Evolutionary conservation across 1,140 invertebrate genomes (phyloP).

Genomic region (Aricia agestis): DNA sequence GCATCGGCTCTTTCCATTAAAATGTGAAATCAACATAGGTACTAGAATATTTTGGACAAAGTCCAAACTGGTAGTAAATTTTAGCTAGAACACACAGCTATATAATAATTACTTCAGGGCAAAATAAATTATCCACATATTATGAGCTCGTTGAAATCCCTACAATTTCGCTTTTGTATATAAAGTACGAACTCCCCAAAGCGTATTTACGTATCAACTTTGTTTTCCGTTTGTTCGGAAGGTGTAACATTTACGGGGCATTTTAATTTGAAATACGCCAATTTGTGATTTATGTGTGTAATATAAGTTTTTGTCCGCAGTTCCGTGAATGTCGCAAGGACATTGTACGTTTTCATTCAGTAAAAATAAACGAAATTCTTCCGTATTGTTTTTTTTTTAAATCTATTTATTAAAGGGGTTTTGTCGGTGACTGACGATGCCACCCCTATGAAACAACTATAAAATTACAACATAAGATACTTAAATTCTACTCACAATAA

Average conservation of each 20-base stretch:
- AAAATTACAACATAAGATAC: too few relatives aligned
- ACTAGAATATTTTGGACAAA: background rate
- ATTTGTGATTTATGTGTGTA: background rate
- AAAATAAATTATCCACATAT: constrained; percentile 11
- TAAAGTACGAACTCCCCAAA: constrained; percentile 8
- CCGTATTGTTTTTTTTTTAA: too few relatives aligned
- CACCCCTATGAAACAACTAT: too few relatives aligned
- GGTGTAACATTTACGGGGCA: background rate
- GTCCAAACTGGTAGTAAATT: too few relatives aligned
- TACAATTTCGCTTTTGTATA: background rate
- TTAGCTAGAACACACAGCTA: background rate
- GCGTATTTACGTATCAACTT: background rate
- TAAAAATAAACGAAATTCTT: too few relatives aligned
- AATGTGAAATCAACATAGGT: too few relatives aligned
- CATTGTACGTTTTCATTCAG: too few relatives aligned
- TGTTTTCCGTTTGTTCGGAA: background rate
- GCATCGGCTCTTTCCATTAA: too few relatives aligned
- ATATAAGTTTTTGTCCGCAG: background rate
- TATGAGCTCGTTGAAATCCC: background rate
- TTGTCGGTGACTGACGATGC: too few relatives aligned
- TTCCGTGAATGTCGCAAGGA: too few relatives aligned
- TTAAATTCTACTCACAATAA: too few relatives aligned
- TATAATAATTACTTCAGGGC: background rate
- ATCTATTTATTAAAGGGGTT: too few relatives aligned
- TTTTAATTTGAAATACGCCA: background rate